A percentile compares a stretch with the other conserved stretches of the same genome.
Evolutionary conservation across 2,797 vertebrate species (phyloP).

Genomic region (Fistularia commersonii): DNA sequence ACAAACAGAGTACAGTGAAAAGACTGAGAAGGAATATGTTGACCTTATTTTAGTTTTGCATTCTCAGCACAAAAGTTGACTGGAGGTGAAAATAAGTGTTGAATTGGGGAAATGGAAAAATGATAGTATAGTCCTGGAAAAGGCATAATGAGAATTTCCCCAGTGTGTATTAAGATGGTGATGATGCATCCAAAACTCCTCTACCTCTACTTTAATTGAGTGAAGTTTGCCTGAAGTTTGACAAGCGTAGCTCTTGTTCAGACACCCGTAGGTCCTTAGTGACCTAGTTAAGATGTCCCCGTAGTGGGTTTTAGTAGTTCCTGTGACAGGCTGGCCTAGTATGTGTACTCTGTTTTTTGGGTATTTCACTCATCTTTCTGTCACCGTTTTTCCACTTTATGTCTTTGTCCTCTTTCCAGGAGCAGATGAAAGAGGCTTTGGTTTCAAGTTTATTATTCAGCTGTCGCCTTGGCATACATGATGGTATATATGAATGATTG

Average conservation of each 20-base stretch:
- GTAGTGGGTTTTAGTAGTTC: slow-evolving; percentile 55
- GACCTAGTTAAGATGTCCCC: slow-evolving; percentile 70
- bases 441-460: slow-evolving; percentile 21
- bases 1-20: slow-evolving; percentile 19
- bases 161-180: slow-evolving; percentile 56
- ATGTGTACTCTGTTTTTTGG: slow-evolving; percentile 55
- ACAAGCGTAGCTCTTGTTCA: slow-evolving; percentile 53
- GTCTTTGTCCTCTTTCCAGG: slow-evolving; percentile 30
- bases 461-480: slow-evolving; percentile 8
- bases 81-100: slow-evolving; percentile 51
- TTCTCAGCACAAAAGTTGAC: slow-evolving; percentile 49
- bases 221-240: slow-evolving; percentile 43
- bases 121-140: slow-evolving; percentile 51
- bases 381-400: slow-evolving; percentile 42
- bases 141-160: slow-evolving; percentile 62
- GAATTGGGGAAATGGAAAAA: slow-evolving; percentile 53
- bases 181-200: slow-evolving; percentile 51
- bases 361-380: slow-evolving; percentile 56
- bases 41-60: slow-evolving; percentile 60
- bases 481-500: slow-evolving; percentile 7
- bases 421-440: slow-evolving; percentile 26
- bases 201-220: slow-evolving; percentile 41
- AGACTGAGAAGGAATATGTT: slow-evolving; percentile 51
- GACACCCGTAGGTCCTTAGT: slow-evolving; percentile 59
- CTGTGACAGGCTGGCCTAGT: slow-evolving; percentile 50